Conservation (phyloP, 1,140 invertebrate species). For the Stegodyphus dumicola region DNA sequence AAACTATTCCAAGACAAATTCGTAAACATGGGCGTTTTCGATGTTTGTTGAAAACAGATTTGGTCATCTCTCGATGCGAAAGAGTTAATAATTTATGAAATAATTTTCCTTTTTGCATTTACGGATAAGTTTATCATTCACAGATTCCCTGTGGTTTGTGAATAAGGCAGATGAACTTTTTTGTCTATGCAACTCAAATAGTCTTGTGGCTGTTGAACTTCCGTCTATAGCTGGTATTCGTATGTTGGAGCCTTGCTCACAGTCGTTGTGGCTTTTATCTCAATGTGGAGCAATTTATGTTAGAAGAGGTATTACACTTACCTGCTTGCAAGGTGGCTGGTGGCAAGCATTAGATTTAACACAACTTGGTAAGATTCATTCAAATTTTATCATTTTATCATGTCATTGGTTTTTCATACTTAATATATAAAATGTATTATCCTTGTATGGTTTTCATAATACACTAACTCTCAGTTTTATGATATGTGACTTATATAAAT, state of each 20-base stretch:
- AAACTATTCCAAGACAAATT: too few species aligned
- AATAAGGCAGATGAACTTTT: constrained; percentile 69
- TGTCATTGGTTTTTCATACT: too few species aligned
- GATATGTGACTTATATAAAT: too few species aligned
- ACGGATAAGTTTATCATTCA: background rate
- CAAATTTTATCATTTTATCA: too few species aligned
- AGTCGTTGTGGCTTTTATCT: constrained; percentile 71
- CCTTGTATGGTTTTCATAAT: too few species aligned
- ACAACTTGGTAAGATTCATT: constrained; percentile 68
- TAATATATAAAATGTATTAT: too few species aligned
- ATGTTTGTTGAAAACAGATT: too few species aligned
- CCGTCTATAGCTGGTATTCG: constrained; percentile 64
- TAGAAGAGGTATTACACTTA: constrained; percentile 68
- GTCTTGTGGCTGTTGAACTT: constrained; percentile 53
- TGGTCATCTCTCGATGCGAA: too few species aligned
- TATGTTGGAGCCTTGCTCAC: constrained; percentile 67
- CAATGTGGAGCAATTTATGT: constrained; percentile 69
- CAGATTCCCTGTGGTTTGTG: constrained; percentile 69
- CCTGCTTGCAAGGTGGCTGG: constrained; percentile 67
- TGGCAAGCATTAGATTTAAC: constrained; percentile 70
- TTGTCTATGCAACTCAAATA: constrained; percentile 64
- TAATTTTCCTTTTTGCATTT: too few species aligned
- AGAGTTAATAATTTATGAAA: too few species aligned
- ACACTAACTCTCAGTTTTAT: too few species aligned
- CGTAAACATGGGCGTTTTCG: too few species aligned